phyloP scores from a whole-genome alignment of 2,113 vertebrate species.

The Saguinus imperator region DNA sequence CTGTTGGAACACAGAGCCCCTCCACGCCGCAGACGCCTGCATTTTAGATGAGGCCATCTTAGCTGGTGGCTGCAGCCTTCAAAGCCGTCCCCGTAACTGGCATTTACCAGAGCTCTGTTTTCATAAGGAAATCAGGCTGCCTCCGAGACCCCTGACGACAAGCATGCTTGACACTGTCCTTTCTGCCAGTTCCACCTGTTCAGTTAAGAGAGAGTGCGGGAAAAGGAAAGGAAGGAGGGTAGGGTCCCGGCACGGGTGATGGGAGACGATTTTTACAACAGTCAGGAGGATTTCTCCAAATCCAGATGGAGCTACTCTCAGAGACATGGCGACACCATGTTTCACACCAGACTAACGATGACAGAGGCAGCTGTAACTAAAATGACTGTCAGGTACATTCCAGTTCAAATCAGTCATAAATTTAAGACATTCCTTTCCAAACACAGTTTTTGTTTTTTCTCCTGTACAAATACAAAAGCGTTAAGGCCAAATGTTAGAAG shows the following conservation, averaged over 20 bases:
- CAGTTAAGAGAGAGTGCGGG: constrained; percentile 38
- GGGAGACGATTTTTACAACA: not conserved
- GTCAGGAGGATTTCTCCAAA: not conserved
- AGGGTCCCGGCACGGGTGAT: not conserved
- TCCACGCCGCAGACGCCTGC: constrained; percentile 80
- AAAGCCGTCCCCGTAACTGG: constrained; percentile 82
- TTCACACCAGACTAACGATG: not conserved
- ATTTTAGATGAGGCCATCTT: constrained; percentile 87
- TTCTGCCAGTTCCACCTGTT: constrained; percentile 28
- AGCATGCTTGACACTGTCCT: constrained; percentile 8
- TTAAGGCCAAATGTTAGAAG: not conserved
- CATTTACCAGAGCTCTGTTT: constrained; percentile 81
- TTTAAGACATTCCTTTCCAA: not conserved
- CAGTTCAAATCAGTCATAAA: not conserved
- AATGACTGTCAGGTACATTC: accelerated
- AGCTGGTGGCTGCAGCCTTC: constrained; percentile 85
- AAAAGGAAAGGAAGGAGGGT: accelerated
- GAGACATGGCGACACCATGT: accelerated
- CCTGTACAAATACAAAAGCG: not conserved
- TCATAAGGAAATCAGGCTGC: constrained; percentile 70
- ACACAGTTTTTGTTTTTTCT: not conserved
- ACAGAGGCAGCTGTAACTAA: not conserved
- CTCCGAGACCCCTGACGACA: constrained; percentile 68
- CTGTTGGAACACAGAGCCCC: constrained; percentile 81
- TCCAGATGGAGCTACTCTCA: not conserved